Evolutionary conservation across 2,113 vertebrate species (phyloP), one percentile per base, ranked within the genome.

Genomic region (Nerophis lumbriciformis): DNA sequence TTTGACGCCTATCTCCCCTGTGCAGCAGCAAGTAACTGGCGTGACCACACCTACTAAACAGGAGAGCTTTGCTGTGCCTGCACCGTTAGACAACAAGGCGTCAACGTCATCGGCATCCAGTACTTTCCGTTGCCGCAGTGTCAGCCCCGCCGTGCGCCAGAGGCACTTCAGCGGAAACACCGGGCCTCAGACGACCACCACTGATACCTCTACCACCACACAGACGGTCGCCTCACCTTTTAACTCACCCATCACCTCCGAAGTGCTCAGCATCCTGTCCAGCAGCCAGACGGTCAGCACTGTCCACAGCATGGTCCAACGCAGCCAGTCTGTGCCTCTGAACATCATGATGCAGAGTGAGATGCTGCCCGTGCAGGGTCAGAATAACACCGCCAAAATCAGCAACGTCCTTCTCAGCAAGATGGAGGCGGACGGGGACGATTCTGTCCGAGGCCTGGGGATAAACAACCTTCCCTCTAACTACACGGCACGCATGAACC

Each of bases 271-370:
- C 14, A 91, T 96, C 71, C 92, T 98, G 69, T 88, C 92, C 64
- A 94, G 89, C 80, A 88, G 85, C 79, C 93, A 93, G 28, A 71
- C 91, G 2, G 92, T 93, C 65, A 75, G 88, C 76, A 91, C 92
- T 83, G 93, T 92, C 88, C 94, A 92, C 81, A 95, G 87, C 80
- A 91, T 99, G 80, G 95, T 93, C 57, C 96, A 99, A 75, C 92
- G 97, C 73, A 99, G 97, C 84, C 97, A 96, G 56, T 99, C 97
- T 0, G 97, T 99, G 49, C 97, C 97, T 0, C 86, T 99, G 77
- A 97, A 89, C 55, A 93, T 99, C 76, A 99, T 99, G 97, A 99
- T 99, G 97, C 94, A 97, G 88, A 96, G 94, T 0, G 94, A 94
- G 75, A 92, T 97, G 85, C 88, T 94, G 1, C 92, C 94, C 9